phyloP scores from a whole-genome alignment of 2,113 vertebrate species.

The Dicentrarchus labrax region DNA sequence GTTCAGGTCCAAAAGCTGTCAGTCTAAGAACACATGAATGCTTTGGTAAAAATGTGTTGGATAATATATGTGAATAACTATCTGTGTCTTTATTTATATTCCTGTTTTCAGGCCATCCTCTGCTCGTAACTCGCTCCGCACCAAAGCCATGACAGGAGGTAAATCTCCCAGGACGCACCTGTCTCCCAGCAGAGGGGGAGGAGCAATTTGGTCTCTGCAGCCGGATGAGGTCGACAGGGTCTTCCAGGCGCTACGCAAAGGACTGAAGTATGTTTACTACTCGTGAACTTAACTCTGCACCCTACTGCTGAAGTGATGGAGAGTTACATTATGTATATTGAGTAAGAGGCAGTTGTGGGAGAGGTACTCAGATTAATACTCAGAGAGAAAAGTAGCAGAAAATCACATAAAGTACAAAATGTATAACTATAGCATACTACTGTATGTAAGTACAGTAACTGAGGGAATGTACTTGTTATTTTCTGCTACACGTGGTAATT shows the following conservation, averaged over 20 bases:
- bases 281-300: too few relatives aligned
- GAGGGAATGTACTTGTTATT: too few relatives aligned
- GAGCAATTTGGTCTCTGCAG: slow-evolving; percentile 84
- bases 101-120: slow-evolving; percentile 71
- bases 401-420: neutral
- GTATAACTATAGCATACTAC: too few relatives aligned
- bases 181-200: slow-evolving; percentile 81
- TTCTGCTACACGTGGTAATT: too few relatives aligned
- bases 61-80: too few relatives aligned
- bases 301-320: neutral
- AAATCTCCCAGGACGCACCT: slow-evolving; percentile 85
- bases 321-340: neutral
- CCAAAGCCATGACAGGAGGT: slow-evolving; percentile 76
- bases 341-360: neutral
- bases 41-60: too few relatives aligned
- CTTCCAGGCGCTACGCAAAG: slow-evolving; percentile 92
- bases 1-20: too few relatives aligned
- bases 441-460: too few relatives aligned
- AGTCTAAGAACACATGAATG: too few relatives aligned
- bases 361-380: neutral
- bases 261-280: slow-evolving; percentile 88
- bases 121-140: slow-evolving; percentile 86
- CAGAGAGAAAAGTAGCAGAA: neutral
- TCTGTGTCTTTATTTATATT: neutral
- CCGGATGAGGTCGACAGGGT: slow-evolving; percentile 92